phyloP scores from a whole-genome alignment of 2,797 vertebrate genomes.

The Pagetopsis macropterus region DNA sequence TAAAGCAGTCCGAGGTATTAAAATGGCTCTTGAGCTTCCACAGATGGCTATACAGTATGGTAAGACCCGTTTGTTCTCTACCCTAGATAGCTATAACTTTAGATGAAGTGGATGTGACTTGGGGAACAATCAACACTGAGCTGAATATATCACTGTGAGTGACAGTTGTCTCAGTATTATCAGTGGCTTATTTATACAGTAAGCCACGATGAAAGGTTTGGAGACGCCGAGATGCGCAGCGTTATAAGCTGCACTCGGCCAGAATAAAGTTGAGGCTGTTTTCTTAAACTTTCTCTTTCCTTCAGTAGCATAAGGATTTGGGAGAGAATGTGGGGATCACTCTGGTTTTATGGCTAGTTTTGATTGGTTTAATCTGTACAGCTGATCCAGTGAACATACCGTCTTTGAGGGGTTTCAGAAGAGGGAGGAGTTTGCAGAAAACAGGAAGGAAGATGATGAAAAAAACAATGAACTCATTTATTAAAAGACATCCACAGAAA shows the following conservation, averaged over 20 bases:
- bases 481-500: slow-evolving; percentile 2
- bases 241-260: slow-evolving; percentile 52
- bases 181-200: slow-evolving; percentile 47
- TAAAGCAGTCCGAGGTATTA: slow-evolving; percentile 48
- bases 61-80: slow-evolving; percentile 45
- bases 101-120: slow-evolving; percentile 37
- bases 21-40: slow-evolving; percentile 64
- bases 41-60: slow-evolving; percentile 37
- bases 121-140: slow-evolving; percentile 33
- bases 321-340: slow-evolving; percentile 33
- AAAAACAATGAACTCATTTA: background rate
- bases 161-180: slow-evolving; percentile 53
- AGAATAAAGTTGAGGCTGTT: slow-evolving; percentile 52
- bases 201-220: slow-evolving; percentile 61
- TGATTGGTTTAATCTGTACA: slow-evolving; percentile 44
- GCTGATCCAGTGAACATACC: slow-evolving; percentile 54
- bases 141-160: slow-evolving; percentile 45
- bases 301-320: slow-evolving; percentile 52
- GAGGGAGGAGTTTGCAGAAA: slow-evolving; percentile 32
- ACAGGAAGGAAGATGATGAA: slow-evolving; percentile 10
- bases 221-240: slow-evolving; percentile 37
- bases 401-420: slow-evolving; percentile 42
- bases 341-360: slow-evolving; percentile 43
- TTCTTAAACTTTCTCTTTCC: slow-evolving; percentile 38
- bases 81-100: slow-evolving; percentile 21